phyloP scores from a whole-genome alignment of 2,113 vertebrate genomes.

The Microcebus lehilahytsara region DNA sequence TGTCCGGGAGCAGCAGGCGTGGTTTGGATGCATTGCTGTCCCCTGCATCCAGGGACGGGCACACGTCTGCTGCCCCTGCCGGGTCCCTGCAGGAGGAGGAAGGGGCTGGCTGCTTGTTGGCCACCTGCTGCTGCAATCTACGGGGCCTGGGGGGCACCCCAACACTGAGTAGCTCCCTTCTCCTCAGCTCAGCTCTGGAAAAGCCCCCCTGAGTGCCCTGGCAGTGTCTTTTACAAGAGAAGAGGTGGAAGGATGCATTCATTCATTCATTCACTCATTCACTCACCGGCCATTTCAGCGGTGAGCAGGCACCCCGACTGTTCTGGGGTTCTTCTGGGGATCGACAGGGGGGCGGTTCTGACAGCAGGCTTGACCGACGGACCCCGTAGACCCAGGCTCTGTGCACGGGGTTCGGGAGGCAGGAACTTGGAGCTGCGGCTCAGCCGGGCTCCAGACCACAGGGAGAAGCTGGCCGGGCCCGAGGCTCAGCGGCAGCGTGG shows the following conservation, averaged over 20 bases:
- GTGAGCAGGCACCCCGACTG: not conserved
- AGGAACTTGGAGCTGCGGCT: not conserved
- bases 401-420: not conserved
- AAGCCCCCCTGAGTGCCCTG: not conserved
- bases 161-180: not conserved
- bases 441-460: not conserved
- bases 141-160: not conserved
- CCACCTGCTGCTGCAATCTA: too few species aligned
- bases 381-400: not conserved
- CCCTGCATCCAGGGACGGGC: not conserved
- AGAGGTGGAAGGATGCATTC: not conserved
- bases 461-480: not conserved
- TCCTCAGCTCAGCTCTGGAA: not conserved
- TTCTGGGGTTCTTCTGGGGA: not conserved
- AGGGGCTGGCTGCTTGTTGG: not conserved
- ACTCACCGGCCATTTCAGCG: not conserved
- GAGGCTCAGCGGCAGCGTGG: not conserved
- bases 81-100: not conserved
- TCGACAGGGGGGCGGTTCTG: not conserved
- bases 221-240: too few species aligned
- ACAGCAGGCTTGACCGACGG: not conserved
- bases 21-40: not conserved
- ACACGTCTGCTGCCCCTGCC: rapidly evolving
- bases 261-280: not conserved
- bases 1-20: not conserved